Percentiles rank a stretch among this genome's conserved stretches.
phyloP scores from a whole-genome alignment of 2,113 vertebrate species.

The Physeter macrocephalus region DNA sequence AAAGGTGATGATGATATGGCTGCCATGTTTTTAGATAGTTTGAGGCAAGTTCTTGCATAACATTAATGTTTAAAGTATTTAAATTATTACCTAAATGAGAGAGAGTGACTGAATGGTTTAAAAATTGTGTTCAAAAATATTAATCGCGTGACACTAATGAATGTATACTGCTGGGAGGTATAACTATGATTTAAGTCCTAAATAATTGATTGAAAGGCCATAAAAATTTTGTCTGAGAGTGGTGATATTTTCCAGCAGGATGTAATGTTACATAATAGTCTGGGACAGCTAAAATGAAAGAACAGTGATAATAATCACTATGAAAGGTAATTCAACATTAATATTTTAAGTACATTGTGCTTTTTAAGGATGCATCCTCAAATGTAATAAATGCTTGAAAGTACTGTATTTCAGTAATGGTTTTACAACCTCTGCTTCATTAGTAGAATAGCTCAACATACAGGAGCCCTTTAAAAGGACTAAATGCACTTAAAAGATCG shows the following conservation, averaged over 20 bases:
- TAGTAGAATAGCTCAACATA: background rate
- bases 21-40: background rate
- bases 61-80: background rate
- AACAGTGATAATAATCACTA: background rate
- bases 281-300: background rate
- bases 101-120: background rate
- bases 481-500: background rate
- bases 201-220: background rate
- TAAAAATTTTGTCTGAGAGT: background rate
- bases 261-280: background rate
- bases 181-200: background rate
- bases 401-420: background rate
- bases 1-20: background rate
- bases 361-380: background rate
- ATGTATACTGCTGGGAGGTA: background rate
- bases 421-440: background rate
- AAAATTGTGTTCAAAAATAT: background rate
- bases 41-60: background rate
- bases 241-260: background rate
- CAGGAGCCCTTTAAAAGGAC: background rate
- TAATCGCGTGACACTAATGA: background rate
- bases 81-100: background rate
- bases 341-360: background rate
- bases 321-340: background rate
- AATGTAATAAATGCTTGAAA: background rate